Evolutionary conservation across 2,888 invertebrate genomes (phyloP).

Genomic region (Lasioglossum malachurum): DNA sequence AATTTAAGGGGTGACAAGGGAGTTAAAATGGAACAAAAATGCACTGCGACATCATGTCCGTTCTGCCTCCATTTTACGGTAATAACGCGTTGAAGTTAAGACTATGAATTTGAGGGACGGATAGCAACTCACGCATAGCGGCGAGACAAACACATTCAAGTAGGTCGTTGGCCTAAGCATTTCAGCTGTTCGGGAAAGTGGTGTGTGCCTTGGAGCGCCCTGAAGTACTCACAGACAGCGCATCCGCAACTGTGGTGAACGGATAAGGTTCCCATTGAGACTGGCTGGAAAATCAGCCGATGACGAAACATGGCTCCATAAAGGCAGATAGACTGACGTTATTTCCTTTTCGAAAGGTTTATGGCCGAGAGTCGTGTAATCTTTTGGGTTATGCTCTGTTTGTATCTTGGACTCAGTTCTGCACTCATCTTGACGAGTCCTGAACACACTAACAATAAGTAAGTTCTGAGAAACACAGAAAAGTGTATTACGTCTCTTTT

Average conservation of each 20-base stretch:
- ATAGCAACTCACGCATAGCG: neutral
- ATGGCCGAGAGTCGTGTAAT: neutral
- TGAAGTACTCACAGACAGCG: neutral
- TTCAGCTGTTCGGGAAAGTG: neutral
- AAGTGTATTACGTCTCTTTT: neutral
- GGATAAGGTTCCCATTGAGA: conserved; percentile 1
- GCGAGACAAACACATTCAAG: conserved; percentile 4
- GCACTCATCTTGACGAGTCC: neutral
- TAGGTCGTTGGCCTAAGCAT: neutral
- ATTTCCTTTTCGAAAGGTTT: neutral
- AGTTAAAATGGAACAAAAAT: neutral
- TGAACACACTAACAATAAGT: neutral
- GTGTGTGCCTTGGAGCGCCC: neutral
- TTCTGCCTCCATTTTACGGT: neutral
- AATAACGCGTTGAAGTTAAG: neutral
- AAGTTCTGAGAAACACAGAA: neutral
- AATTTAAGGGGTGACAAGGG: neutral
- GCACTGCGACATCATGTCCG: neutral
- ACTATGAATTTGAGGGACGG: neutral
- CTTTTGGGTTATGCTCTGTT: neutral
- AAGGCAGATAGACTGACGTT: neutral
- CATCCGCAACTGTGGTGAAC: neutral
- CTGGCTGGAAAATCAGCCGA: conserved; percentile 6
- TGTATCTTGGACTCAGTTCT: neutral
- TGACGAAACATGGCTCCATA: conserved; percentile 11